Evolutionary conservation across 2,113 vertebrate genomes (phyloP).

Genomic region (Fregetta grallaria): DNA sequence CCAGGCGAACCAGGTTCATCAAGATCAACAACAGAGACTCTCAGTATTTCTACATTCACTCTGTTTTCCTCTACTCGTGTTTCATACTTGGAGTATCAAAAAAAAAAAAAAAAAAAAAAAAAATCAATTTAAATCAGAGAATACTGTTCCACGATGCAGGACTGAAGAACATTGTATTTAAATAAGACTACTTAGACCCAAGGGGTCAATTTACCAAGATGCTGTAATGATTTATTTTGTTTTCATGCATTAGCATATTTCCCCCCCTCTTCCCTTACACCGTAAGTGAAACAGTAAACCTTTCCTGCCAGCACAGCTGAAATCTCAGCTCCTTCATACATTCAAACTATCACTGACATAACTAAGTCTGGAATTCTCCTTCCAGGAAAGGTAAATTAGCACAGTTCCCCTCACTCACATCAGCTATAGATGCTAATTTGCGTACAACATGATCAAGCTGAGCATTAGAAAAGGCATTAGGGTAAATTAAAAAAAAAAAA

Average conservation of each 20-base stretch:
- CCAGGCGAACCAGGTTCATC: slow-evolving; percentile 78
- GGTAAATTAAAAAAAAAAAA: background rate
- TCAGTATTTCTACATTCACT: slow-evolving; percentile 75
- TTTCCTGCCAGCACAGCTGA: background rate
- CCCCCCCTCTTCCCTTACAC: background rate
- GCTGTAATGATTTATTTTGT: background rate
- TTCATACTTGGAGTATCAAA: slow-evolving; percentile 71
- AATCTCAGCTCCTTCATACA: background rate
- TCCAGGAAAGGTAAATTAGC: background rate
- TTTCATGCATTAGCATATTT: background rate
- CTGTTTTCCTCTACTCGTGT: slow-evolving; percentile 80
- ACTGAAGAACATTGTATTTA: background rate
- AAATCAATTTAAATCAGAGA: background rate
- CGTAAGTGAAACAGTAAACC: background rate
- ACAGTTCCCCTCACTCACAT: background rate
- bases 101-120: background rate
- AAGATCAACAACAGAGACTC: slow-evolving; percentile 78
- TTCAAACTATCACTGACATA: background rate
- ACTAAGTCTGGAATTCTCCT: background rate
- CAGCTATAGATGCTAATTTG: background rate
- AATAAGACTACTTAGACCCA: background rate
- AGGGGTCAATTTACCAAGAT: background rate
- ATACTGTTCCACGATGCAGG: background rate
- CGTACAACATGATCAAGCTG: background rate
- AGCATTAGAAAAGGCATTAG: background rate